Percentiles rank a stretch among this genome's conserved stretches.
phyloP scores from a whole-genome alignment of 2,797 vertebrate genomes.

The Vireo griseus region DNA sequence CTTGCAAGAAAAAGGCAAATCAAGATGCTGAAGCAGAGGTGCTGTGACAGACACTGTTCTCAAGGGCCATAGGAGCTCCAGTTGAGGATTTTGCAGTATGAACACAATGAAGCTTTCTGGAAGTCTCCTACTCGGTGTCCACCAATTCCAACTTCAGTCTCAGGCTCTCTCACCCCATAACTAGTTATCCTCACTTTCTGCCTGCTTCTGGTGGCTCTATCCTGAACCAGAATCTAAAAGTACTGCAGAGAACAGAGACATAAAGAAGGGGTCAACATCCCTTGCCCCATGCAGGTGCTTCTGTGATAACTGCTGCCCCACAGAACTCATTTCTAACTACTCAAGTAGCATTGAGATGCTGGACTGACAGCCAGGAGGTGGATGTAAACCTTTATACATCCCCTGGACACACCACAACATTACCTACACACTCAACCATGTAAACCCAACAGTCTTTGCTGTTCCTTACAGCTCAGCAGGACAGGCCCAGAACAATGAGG shows the following conservation, averaged over 20 bases:
- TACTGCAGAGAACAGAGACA: not conserved
- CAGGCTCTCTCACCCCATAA: not conserved
- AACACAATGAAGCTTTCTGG: not conserved
- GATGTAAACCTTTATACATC: not conserved
- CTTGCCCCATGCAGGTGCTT: not conserved
- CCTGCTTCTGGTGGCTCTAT: not conserved
- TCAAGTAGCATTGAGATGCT: not conserved
- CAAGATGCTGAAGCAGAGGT: not conserved
- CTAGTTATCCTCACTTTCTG: not conserved
- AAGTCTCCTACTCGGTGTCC: not conserved
- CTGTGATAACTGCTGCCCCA: not conserved
- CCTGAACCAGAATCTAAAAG: not conserved
- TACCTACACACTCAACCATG: not conserved
- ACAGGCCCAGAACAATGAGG: not conserved
- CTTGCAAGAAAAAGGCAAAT: not conserved
- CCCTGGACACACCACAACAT: not conserved
- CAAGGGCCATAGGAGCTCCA: not conserved
- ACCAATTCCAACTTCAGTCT: not conserved
- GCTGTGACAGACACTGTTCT: not conserved
- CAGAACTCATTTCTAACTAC: not conserved
- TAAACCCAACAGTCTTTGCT: rapidly evolving
- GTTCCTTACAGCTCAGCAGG: not conserved
- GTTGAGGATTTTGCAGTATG: not conserved
- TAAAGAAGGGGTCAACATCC: not conserved
- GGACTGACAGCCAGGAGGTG: not conserved